Conservation (phyloP, 2,888 invertebrate genomes). For the Yponomeuta cagnagella region DNA sequence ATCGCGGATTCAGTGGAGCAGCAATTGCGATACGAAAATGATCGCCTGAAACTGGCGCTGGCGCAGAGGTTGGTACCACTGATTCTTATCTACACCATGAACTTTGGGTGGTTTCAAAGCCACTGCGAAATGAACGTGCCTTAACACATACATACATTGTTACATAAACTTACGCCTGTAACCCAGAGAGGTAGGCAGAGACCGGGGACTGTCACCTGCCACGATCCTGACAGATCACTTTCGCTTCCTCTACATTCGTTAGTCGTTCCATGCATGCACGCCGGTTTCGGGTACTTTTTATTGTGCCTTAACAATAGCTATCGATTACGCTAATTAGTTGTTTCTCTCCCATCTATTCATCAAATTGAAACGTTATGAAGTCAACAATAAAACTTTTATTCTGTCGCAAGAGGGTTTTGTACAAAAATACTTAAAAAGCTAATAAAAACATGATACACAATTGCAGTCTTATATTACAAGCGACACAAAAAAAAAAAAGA, state of each 20-base stretch:
- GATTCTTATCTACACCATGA: neutral
- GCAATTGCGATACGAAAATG: conserved; percentile 97
- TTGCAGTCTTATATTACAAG: conserved; percentile 16
- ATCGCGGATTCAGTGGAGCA: conserved; percentile 72
- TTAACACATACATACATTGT: too few species aligned
- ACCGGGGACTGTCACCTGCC: too few species aligned
- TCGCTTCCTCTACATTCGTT: too few species aligned
- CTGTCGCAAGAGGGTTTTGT: conserved; percentile 43
- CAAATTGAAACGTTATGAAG: neutral
- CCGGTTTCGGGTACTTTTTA: too few species aligned
- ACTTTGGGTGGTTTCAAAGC: too few species aligned
- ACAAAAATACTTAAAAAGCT: conserved; percentile 26
- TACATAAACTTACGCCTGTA: too few species aligned
- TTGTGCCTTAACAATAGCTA: too few species aligned
- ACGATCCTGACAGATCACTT: too few species aligned
- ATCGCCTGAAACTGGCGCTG: conserved; percentile 94
- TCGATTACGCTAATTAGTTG: too few species aligned
- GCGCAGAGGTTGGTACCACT: conserved; percentile 86
- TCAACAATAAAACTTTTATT: conserved; percentile 2
- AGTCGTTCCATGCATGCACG: too few species aligned
- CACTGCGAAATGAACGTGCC: too few species aligned
- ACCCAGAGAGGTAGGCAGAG: too few species aligned
- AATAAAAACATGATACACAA: neutral
- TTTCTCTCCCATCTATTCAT: neutral
- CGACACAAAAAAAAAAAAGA: neutral